These are phyloP conservation scores for Microtus oregoni DNA, from an alignment of 2,113 vertebrate species.

Conservation along the genomic window DNA sequence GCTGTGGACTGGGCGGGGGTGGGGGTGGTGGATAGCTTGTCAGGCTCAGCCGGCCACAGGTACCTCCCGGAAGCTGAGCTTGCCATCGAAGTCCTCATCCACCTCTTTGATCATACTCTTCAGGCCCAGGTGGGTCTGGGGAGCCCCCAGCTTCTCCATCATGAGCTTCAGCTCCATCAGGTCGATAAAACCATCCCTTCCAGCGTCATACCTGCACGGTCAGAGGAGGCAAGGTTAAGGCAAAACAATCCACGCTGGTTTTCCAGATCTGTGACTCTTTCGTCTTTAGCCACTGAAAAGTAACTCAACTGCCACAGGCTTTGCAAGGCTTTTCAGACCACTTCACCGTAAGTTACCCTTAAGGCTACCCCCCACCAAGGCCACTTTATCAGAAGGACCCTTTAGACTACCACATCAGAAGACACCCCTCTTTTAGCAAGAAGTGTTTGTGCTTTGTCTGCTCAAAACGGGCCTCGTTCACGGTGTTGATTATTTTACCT, in stretches of 20 bases:
- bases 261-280: neutral
- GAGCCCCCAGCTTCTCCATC: constrained; percentile 97
- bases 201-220: constrained; percentile 89
- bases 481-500: neutral
- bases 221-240: neutral
- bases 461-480: neutral
- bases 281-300: neutral
- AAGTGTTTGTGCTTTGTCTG: neutral
- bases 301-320: neutral
- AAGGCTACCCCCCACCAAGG: neutral
- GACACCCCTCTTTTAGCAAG: neutral
- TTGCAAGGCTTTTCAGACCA: neutral
- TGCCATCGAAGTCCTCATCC: constrained; percentile 96
- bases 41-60: neutral
- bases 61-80: constrained; percentile 97
- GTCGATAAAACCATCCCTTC: constrained; percentile 95
- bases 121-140: constrained; percentile 95
- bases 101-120: constrained; percentile 99
- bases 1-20: rapidly evolving
- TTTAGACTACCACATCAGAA: neutral
- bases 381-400: neutral
- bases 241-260: neutral
- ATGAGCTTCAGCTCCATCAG: constrained; percentile 98
- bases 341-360: neutral
- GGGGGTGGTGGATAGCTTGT: rapidly evolving